Evolutionary conservation across 2,888 invertebrate species (phyloP), one percentile per base, ranked within the genome.

Genomic region (Ormyrus nitidulus): DNA sequence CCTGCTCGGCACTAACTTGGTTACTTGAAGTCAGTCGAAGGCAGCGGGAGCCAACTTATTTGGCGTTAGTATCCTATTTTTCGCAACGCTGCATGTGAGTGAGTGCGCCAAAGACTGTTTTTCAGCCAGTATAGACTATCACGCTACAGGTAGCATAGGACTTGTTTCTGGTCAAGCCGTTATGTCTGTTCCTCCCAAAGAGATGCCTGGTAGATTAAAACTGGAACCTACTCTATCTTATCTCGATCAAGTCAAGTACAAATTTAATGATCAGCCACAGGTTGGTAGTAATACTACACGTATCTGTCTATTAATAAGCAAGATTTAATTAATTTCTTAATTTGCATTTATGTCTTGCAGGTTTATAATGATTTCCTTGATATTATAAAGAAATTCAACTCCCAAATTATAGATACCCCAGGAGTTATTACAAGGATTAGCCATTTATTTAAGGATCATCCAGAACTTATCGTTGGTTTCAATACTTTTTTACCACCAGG

Each of bases 301-400:
- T n/a, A n/a, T n/a, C n/a, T n/a, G n/a, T 13, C 4, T n/a, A n/a
- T n/a, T n/a, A n/a, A n/a, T n/a, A n/a, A n/a, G n/a, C n/a, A n/a
- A n/a, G n/a, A n/a, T n/a, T 65, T 59, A 10, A 5, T 34, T 59
- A 6, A 59, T 5, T 62, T 46, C 62, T n/a, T 61, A 99, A n/a
- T n/a, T n/a, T n/a, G n/a, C n/a, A n/a, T n/a, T n/a, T n/a, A n/a
- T n/a, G n/a, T n/a, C n/a, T n/a, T n/a, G n/a, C n/a, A n/a, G n/a
- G n/a, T n/a, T n/a, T n/a, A n/a, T n/a, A n/a, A n/a, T n/a, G n/a
- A n/a, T 91, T 99, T 99, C 89, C 92, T 99, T 88, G 99, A 99
- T 91, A 99, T 99, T 85, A 99, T 99, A 99, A 99, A 99, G 92
- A 99, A 99, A 91, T 99, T 99, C 89, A 99, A 99, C 91, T 98